phyloP scores from a whole-genome alignment of 2,888 invertebrate genomes.

The Himalopsyche kuldschensis region DNA sequence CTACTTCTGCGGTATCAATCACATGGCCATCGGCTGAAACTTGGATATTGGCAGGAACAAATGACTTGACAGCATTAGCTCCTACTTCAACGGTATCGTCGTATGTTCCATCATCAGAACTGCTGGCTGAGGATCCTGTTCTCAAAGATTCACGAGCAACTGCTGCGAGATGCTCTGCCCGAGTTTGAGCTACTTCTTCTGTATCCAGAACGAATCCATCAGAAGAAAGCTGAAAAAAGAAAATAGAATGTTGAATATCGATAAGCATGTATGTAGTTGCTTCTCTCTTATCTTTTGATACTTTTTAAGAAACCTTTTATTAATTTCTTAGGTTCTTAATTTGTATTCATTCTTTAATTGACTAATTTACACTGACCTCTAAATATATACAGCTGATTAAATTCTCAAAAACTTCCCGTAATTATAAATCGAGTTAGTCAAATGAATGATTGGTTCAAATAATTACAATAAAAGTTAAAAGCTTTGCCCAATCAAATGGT shows the following conservation, averaged over 20 bases:
- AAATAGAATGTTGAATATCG: background rate
- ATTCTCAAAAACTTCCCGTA: too few species aligned
- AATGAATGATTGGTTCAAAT: too few species aligned
- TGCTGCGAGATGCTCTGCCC: slow-evolving; percentile 62
- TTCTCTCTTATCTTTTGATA: too few species aligned
- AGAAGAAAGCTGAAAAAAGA: slow-evolving; percentile 22
- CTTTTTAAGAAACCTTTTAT: too few species aligned
- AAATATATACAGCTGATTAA: too few species aligned
- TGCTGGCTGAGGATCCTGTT: slow-evolving; percentile 41
- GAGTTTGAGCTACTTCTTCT: slow-evolving; percentile 65
- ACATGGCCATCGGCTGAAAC: slow-evolving; percentile 47
- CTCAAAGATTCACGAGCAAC: slow-evolving; percentile 49
- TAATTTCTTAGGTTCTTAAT: too few species aligned
- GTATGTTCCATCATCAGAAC: background rate
- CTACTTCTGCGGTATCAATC: slow-evolving; percentile 65
- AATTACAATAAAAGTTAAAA: too few species aligned
- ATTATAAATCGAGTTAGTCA: too few species aligned
- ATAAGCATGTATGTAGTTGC: too few species aligned
- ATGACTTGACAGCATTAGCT: background rate
- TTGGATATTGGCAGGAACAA: slow-evolving; percentile 29
- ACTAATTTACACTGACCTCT: too few species aligned
- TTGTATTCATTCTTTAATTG: too few species aligned
- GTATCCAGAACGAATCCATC: slow-evolving; percentile 59
- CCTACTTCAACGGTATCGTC: slow-evolving; percentile 21
- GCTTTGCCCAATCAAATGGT: too few species aligned